phyloP scores from a whole-genome alignment of 2,888 invertebrate genomes.

The Leucoptera coffeella region DNA sequence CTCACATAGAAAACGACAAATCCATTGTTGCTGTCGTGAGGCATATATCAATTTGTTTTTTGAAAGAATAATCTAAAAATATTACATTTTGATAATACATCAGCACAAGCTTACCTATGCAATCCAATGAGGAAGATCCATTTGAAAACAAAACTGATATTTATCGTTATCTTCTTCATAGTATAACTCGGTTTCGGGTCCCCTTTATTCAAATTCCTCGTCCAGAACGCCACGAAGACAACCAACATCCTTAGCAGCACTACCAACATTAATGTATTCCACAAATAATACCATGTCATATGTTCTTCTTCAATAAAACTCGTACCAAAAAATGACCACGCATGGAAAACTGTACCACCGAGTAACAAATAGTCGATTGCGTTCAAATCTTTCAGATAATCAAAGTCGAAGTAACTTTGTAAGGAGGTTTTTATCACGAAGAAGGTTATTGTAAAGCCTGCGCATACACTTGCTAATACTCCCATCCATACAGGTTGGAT shows the following conservation, averaged over 20 bases:
- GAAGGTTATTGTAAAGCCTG: conserved; percentile 17
- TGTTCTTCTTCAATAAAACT: conserved; percentile 97
- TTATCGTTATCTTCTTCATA: conserved; percentile 21
- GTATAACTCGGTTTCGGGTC: no score
- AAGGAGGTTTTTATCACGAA: conserved; percentile 26
- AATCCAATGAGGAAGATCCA: conserved; percentile 39
- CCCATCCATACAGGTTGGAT: conserved; percentile 19
- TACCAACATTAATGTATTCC: conserved; percentile 51
- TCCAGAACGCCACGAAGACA: conserved; percentile 22
- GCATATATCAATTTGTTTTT: no score
- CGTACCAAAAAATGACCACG: conserved; percentile 63
- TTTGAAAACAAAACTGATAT: conserved; percentile 25
- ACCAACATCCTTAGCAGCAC: conserved; percentile 25
- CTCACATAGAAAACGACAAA: no score
- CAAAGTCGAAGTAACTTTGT: conserved; percentile 22
- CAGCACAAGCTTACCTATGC: conserved; percentile 38
- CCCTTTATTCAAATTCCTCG: conserved; percentile 17
- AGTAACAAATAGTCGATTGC: conserved; percentile 30
- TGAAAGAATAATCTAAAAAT: no score
- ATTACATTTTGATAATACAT: no score
- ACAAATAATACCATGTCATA: conserved; percentile 84
- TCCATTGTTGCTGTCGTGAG: no score
- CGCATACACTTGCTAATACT: conserved; percentile 13
- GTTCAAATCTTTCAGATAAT: conserved; percentile 20
- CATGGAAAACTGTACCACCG: conserved; percentile 24